These are phyloP conservation scores for Triops cancriformis DNA, from an alignment of 1,140 invertebrate genomes.

Conservation along the genomic window DNA sequence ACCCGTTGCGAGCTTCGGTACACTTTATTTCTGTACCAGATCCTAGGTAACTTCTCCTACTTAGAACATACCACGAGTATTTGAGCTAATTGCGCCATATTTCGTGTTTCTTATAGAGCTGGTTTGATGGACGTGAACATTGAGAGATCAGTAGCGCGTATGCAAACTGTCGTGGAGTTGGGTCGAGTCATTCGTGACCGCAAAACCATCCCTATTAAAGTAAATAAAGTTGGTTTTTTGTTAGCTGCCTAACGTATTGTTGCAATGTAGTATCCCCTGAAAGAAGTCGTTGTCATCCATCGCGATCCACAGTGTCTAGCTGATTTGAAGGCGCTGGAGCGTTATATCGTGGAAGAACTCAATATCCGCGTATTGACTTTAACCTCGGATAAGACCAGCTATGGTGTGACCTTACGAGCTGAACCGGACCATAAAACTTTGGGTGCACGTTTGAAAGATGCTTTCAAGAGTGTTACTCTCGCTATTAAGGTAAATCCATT, in stretches of 20 bases:
- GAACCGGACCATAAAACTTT: conserved; percentile 86
- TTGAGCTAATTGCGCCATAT: neutral
- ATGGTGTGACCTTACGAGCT: conserved; percentile 84
- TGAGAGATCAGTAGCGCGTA: conserved; percentile 77
- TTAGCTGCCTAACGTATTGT: conserved; percentile 8
- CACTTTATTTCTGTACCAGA: conserved; percentile 84
- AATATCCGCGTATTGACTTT: conserved; percentile 84
- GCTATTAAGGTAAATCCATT: conserved; percentile 37
- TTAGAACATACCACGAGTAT: neutral
- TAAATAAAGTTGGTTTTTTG: conserved; percentile 32
- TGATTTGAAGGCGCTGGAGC: conserved; percentile 71
- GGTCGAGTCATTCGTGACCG: conserved; percentile 86
- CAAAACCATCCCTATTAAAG: conserved; percentile 85
- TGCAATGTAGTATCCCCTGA: conserved; percentile 69
- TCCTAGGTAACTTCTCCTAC: conserved; percentile 42
- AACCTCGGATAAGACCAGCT: conserved; percentile 84
- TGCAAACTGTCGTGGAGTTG: conserved; percentile 93
- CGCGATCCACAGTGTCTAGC: conserved; percentile 66
- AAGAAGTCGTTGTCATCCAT: conserved; percentile 90
- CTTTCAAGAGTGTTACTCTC: conserved; percentile 77
- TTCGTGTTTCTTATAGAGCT: conserved; percentile 38
- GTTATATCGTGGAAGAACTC: conserved; percentile 86
- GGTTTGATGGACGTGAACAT: conserved; percentile 75
- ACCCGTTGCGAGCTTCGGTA: conserved; percentile 55
- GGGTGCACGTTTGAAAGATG: conserved; percentile 75